Percentiles rank a stretch among this genome's conserved stretches.
These are phyloP conservation scores for Anabacerthia variegaticeps DNA, from an alignment of 2,797 vertebrate genomes.

Conservation along the genomic window DNA sequence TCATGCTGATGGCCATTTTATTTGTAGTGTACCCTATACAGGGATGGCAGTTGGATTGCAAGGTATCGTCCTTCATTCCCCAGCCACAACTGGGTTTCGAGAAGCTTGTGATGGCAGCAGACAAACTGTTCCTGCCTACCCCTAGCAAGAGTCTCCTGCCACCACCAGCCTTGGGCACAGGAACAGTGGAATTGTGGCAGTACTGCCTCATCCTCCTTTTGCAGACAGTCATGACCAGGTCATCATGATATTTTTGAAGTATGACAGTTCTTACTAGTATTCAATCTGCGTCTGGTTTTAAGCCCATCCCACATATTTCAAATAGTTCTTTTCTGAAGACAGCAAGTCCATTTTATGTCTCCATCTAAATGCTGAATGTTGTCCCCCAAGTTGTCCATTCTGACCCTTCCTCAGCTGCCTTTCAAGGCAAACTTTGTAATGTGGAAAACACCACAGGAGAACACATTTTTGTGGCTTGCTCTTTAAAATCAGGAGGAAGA, in stretches of 20 bases:
- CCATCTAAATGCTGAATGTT: conserved; percentile 27
- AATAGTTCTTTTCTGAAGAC: conserved; percentile 10
- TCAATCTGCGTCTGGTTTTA: conserved; percentile 3
- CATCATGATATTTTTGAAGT: neutral
- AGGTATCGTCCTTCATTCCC: neutral
- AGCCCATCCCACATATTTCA: neutral
- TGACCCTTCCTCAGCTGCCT: neutral
- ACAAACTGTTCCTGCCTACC: neutral
- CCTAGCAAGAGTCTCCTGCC: neutral
- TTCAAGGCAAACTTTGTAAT: conserved; percentile 48
- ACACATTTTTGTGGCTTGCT: neutral
- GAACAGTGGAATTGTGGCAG: neutral
- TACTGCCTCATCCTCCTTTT: neutral
- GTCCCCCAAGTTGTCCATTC: conserved; percentile 20
- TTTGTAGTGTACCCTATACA: neutral
- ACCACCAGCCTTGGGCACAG: neutral
- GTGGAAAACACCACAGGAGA: neutral
- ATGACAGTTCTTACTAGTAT: neutral
- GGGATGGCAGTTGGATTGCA: conserved; percentile 9
- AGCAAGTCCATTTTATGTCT: conserved; percentile 18
- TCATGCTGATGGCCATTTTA: conserved; percentile 32
- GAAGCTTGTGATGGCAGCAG: neutral
- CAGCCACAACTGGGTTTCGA: neutral
- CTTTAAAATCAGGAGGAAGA: neutral
- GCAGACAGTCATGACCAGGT: neutral